phyloP scores from a whole-genome alignment of 2,888 invertebrate genomes.

The Apotomis betuletana region DNA sequence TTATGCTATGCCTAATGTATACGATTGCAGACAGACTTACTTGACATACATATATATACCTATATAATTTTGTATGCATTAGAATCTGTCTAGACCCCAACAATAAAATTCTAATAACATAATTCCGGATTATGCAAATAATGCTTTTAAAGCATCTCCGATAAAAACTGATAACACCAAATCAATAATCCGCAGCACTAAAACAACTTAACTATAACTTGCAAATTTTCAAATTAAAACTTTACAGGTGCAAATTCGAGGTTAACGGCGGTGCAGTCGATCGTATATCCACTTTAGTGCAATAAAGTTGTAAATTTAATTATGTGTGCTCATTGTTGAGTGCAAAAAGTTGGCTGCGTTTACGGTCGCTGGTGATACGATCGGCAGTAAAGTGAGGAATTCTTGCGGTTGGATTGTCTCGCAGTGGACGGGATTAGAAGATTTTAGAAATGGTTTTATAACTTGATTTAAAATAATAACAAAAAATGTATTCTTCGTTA shows the following conservation, averaged over 20 bases:
- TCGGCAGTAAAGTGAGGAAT: constrained; percentile 55
- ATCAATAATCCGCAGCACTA: constrained; percentile 19
- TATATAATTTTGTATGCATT: not conserved
- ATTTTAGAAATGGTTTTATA: too few species aligned
- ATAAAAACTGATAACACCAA: constrained; percentile 22
- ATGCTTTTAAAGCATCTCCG: constrained; percentile 8
- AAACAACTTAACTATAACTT: constrained; percentile 45
- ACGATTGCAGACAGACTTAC: too few species aligned
- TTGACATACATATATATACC: too few species aligned
- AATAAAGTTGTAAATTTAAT: constrained; percentile 54
- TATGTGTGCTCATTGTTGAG: constrained; percentile 50
- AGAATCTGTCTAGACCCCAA: not conserved
- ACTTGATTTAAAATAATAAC: too few species aligned
- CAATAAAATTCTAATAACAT: not conserved
- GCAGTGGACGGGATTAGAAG: not conserved
- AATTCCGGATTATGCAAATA: constrained; percentile 18
- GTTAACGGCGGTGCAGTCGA: constrained; percentile 35
- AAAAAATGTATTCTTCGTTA: too few species aligned
- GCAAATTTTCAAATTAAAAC: constrained; percentile 47
- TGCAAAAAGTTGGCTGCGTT: constrained; percentile 49
- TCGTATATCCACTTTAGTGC: constrained; percentile 49
- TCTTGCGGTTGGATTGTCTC: constrained; percentile 43
- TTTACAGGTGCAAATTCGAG: constrained; percentile 46
- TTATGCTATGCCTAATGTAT: too few species aligned
- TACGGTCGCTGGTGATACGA: constrained; percentile 57